Conservation (phyloP, 1,140 invertebrate genomes). For the Neodiprion fabricii region DNA sequence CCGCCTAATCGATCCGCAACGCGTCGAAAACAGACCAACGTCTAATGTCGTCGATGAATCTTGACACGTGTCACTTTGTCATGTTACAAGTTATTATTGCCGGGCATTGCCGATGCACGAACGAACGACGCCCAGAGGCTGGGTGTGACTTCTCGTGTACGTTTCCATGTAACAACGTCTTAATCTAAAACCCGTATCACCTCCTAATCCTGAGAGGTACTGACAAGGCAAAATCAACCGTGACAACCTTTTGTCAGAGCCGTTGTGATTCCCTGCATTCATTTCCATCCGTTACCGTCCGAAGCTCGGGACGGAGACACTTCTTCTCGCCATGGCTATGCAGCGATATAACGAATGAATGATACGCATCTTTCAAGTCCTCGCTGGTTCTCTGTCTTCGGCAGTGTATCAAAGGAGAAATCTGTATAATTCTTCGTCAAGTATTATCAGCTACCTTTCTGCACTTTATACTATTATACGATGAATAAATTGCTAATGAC, state of each 20-base stretch:
- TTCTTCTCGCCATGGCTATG: no score
- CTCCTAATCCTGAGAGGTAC: background rate
- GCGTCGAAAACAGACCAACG: background rate
- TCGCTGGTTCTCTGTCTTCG: no score
- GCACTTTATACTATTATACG: no score
- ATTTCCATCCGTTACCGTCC: background rate
- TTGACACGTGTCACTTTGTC: constrained; percentile 1
- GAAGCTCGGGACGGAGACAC: no score
- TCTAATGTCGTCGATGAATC: background rate
- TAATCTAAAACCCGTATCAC: background rate
- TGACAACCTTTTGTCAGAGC: background rate
- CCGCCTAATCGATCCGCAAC: background rate
- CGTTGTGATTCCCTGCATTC: background rate
- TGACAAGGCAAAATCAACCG: background rate
- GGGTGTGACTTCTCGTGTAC: background rate
- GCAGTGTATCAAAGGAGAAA: no score
- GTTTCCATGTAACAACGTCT: background rate
- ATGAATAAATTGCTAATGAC: no score
- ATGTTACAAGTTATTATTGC: constrained; percentile 2
- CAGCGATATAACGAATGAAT: no score
- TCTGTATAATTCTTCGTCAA: no score
- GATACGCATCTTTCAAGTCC: no score
- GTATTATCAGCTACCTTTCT: no score
- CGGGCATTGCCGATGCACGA: background rate
- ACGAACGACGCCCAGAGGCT: background rate